Evolutionary conservation across 2,797 vertebrate species (phyloP).

Genomic region (Crenuchus spilurus): DNA sequence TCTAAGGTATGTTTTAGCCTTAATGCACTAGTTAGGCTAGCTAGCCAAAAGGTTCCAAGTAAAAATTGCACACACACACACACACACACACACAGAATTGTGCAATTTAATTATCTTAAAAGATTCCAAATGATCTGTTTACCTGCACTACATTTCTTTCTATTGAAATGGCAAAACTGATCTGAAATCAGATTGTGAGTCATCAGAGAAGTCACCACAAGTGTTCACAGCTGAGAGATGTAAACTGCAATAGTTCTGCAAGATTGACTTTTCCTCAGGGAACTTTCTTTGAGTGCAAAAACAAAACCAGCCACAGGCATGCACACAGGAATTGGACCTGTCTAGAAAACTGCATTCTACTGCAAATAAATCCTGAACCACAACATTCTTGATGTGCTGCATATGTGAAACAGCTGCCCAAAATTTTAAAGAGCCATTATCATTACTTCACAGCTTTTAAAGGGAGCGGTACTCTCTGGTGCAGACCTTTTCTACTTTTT

Average conservation of each 20-base stretch:
- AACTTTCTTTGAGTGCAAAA: not conserved
- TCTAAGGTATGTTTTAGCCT: not conserved
- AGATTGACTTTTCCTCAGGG: constrained; percentile 34
- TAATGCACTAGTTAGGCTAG: not conserved
- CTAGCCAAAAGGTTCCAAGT: not conserved
- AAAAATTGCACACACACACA: too few species aligned
- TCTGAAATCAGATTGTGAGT: not conserved
- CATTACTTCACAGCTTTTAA: not conserved
- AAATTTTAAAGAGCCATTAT: not conserved
- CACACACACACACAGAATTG: too few species aligned
- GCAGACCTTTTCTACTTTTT: not conserved
- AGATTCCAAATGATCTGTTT: too few species aligned
- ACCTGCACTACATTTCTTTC: not conserved
- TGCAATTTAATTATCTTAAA: too few species aligned
- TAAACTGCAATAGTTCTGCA: constrained; percentile 60
- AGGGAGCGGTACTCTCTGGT: not conserved
- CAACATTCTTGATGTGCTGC: too few species aligned
- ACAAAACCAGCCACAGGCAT: not conserved
- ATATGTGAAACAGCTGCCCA: not conserved
- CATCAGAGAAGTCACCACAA: not conserved
- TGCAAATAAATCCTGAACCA: not conserved
- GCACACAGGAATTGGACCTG: not conserved
- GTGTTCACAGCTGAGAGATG: not conserved
- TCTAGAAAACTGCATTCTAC: not conserved
- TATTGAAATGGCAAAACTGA: not conserved